Base-by-base conservation (phyloP, 1,140 invertebrate species). In the Pissodes strobi region DNA sequence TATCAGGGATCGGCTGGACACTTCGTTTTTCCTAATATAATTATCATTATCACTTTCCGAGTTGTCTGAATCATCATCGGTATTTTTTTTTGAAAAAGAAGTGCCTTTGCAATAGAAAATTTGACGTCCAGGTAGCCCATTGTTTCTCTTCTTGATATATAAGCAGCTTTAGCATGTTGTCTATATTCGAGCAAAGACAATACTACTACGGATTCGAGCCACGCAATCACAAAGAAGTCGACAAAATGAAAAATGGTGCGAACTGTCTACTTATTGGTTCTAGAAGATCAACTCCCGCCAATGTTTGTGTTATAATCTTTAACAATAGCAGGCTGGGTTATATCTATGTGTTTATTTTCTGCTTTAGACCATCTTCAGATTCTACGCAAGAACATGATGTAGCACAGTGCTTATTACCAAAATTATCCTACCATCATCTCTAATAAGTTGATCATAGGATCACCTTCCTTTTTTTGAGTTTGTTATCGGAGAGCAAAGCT, bases 261-360 rank as follows among this genome's bases (percentile, higher is more conserved):
- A 34, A 43, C 6, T 43, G 10, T 18, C 41, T 13, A 43, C 8
- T 43, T 43, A 43, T 18, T 43, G 10, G 10, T 10, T 43, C 41
- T 13, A 43, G 41, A 10, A 43, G 15, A 18, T 43, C 15, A 8
- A 43, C 41, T 13, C 15, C 15, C 10, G 5, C 41, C 41, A 34
- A 43, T 43, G 5, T 43, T 10, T 6, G 10, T 6, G 13, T 43
- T 43, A 13, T 10, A 43, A 10, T 43, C 41, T 18, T 17, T 43
- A 43, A 43, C 41, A 13, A 43, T 43, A 43, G 15, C 41, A 43
- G 41, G 41, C 21, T 53, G 30, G n/a, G 30, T 8, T 34, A 53
- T 53, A 30, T 13, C 17, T 13, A 19, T 53, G 30, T 53, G 27
- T 25, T 53, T 34, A 18, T 53, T 53, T 37, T 37, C 25, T 12